phyloP scores from a whole-genome alignment of 2,113 vertebrate species.

The Thunnus thynnus region DNA sequence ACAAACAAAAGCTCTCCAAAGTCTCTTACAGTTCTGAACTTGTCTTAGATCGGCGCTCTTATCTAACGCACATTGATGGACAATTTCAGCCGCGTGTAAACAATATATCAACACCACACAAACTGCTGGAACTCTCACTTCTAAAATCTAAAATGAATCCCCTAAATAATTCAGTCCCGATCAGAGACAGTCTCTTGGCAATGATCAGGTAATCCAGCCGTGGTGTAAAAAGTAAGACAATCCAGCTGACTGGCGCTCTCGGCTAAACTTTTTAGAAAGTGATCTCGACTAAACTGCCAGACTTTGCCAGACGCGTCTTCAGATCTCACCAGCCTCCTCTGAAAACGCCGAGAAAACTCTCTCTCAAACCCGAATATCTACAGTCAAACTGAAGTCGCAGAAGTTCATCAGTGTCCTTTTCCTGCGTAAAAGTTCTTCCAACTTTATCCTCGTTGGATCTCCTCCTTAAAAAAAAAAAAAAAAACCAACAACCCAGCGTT shows the following conservation, averaged over 20 bases:
- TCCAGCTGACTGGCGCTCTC: slow-evolving; percentile 38
- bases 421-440: slow-evolving; percentile 61
- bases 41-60: slow-evolving; percentile 18
- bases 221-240: slow-evolving; percentile 20
- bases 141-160: slow-evolving; percentile 1
- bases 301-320: slow-evolving; percentile 17
- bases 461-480: not conserved
- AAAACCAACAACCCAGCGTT: not conserved
- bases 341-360: not conserved
- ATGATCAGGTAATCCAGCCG: slow-evolving; percentile 63
- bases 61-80: slow-evolving; percentile 56
- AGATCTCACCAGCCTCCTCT: slow-evolving; percentile 25
- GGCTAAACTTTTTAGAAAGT: slow-evolving; percentile 21
- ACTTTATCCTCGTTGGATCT: slow-evolving; percentile 60
- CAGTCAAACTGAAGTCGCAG: slow-evolving; percentile 20
- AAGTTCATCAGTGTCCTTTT: slow-evolving; percentile 35
- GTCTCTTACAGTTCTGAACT: slow-evolving; percentile 38
- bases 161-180: not conserved
- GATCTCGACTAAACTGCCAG: not conserved
- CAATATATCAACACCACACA: slow-evolving; percentile 14
- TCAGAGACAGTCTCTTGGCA: not conserved
- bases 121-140: slow-evolving; percentile 17
- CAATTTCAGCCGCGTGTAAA: slow-evolving; percentile 34
- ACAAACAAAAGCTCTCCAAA: slow-evolving; percentile 56
- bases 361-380: slow-evolving; percentile 27